A percentile compares a stretch with the other conserved stretches of the same genome.
phyloP scores from a whole-genome alignment of 2,113 vertebrate genomes.

The Lagenorhynchus albirostris region DNA sequence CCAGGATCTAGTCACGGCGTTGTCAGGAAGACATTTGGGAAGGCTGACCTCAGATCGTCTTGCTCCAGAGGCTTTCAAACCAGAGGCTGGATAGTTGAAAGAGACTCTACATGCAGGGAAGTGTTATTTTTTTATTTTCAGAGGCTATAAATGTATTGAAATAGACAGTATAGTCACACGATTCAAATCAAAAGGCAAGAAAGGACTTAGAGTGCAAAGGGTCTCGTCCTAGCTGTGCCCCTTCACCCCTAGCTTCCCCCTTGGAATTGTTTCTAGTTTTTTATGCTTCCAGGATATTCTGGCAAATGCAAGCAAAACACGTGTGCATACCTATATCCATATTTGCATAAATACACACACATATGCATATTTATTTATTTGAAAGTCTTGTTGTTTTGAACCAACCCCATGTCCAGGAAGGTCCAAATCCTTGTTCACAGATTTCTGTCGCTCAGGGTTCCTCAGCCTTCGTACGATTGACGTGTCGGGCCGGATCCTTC shows the following conservation, averaged over 20 bases:
- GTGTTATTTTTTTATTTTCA: background rate
- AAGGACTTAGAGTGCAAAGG: background rate
- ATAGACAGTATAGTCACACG: background rate
- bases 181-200: background rate
- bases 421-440: background rate
- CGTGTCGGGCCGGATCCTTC: background rate
- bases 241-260: background rate
- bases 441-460: background rate
- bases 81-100: background rate
- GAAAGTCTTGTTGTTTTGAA: background rate
- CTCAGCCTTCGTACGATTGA: rapidly evolving
- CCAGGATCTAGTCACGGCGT: background rate
- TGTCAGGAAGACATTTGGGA: background rate
- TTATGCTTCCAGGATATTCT: background rate
- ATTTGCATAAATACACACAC: background rate
- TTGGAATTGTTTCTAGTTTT: background rate
- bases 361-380: background rate
- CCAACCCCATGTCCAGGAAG: background rate
- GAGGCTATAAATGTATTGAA: background rate
- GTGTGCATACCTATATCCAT: rapidly evolving
- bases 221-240: background rate
- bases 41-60: background rate
- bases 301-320: background rate
- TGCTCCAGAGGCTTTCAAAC: background rate
- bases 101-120: background rate